Evolutionary conservation across 2,797 vertebrate species (phyloP), one percentile per base, ranked within the genome.

Genomic region (Microctenopoma lineatum): DNA sequence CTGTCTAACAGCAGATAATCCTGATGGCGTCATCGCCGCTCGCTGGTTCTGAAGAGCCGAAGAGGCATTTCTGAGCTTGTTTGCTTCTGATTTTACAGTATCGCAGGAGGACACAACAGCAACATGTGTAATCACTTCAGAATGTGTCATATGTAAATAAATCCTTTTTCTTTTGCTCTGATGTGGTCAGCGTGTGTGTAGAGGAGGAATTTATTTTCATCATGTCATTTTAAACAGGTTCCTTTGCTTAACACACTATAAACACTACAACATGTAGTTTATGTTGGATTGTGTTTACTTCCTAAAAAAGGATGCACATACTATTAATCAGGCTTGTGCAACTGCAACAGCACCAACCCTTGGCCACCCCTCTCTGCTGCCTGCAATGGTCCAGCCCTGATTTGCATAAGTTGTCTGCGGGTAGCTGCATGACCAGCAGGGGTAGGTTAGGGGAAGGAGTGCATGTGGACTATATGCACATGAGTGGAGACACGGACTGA

Each of bases 381-480:
- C 77, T 75, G 87, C 83, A 95, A 95, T 97, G 97, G 96, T 97
- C 93, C 92, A 85, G 93, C 90, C 97, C 96, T 95, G 55, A 93
- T 97, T 97, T 97, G 96, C 96, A 97, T 97, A 96, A 96, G 93
- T 94, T 93, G 92, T 94, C 92, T 95, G 90, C 91, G 94, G 94
- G 95, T 93, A 92, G 93, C 93, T 93, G 92, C 95, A 93, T 93
- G 94, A 94, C 93, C 90, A 93, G 93, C 89, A 91, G 90, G 90
- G 87, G 92, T 64, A 89, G 85, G 92, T 86, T 83, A 85, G 85
- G 66, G 66, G 81, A 82, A 75, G 75, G 84, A 84, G 90, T 75
- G 83, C 80, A 65, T 84, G 86, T 85, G 78, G 81, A 70, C 76
- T 66, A 54, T 70, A 77, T 55, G 78, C 83, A 83, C 78, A 89